phyloP scores from a whole-genome alignment of 1,140 invertebrate genomes.

The Drosophila hydei region DNA sequence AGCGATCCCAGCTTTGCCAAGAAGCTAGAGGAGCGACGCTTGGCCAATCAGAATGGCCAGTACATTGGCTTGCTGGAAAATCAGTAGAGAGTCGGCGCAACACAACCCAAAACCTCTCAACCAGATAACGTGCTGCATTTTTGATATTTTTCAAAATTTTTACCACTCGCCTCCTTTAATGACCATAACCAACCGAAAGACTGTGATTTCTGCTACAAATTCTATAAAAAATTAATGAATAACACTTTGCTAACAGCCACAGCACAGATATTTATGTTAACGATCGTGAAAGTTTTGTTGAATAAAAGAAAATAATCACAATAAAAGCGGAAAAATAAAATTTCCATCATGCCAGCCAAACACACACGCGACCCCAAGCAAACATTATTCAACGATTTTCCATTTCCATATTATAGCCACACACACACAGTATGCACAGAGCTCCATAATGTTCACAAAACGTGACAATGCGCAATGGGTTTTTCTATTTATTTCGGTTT shows the following conservation, averaged over 20 bases:
- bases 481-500: slow-evolving; percentile 50
- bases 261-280: slow-evolving; percentile 51
- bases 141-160: slow-evolving; percentile 28
- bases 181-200: slow-evolving; percentile 27
- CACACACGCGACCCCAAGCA: slow-evolving; percentile 42
- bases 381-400: slow-evolving; percentile 54
- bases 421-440: neutral
- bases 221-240: slow-evolving; percentile 16
- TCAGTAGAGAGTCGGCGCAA: slow-evolving; percentile 45
- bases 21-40: slow-evolving; percentile 85
- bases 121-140: slow-evolving; percentile 25
- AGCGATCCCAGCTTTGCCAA: slow-evolving; percentile 85
- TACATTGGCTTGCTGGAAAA: slow-evolving; percentile 84
- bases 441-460: slow-evolving; percentile 56
- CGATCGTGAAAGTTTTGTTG: slow-evolving; percentile 74
- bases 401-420: slow-evolving; percentile 51
- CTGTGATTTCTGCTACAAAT: slow-evolving; percentile 41
- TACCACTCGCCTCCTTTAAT: neutral
- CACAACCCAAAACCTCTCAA: slow-evolving; percentile 9
- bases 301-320: slow-evolving; percentile 39
- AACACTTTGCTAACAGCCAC: neutral
- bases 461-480: slow-evolving; percentile 61
- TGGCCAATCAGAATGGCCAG: slow-evolving; percentile 86
- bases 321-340: slow-evolving; percentile 63
- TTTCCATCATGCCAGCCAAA: slow-evolving; percentile 65